These are phyloP conservation scores for Sylvilagus bachmani DNA, from an alignment of 2,113 vertebrate genomes.

Conservation along the genomic window DNA sequence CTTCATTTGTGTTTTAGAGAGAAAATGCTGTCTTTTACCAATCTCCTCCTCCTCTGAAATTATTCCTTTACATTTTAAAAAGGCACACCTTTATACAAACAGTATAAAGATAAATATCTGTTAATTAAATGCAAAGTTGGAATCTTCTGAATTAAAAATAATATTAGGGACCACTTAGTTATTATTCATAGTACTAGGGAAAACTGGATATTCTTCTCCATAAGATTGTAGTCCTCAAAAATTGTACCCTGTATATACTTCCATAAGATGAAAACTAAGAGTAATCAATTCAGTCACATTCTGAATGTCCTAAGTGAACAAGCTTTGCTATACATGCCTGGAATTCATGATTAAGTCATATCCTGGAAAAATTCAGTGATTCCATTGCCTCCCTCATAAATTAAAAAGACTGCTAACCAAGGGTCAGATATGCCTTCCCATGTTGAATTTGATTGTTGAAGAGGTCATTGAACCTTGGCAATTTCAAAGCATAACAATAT, in stretches of 20 bases:
- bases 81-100: not conserved
- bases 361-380: not conserved
- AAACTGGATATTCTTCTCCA: not conserved
- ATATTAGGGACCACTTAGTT: not conserved
- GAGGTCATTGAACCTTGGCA: slow-evolving; percentile 5
- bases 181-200: not conserved
- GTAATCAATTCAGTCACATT: not conserved
- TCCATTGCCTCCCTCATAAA: slow-evolving; percentile 22
- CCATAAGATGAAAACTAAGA: not conserved
- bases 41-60: not conserved
- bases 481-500: slow-evolving; percentile 60
- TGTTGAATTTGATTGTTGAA: slow-evolving; percentile 57
- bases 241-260: not conserved
- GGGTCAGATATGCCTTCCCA: slow-evolving; percentile 30
- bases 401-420: slow-evolving; percentile 52
- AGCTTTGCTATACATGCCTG: not conserved
- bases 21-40: not conserved
- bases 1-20: slow-evolving; percentile 19
- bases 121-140: slow-evolving; percentile 33
- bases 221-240: not conserved
- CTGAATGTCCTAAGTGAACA: not conserved
- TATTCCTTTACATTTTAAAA: slow-evolving; percentile 30
- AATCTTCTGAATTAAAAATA: slow-evolving; percentile 23
- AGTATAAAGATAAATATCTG: not conserved
- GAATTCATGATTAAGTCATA: slow-evolving; percentile 1